A percentile compares a stretch with the other conserved stretches of the same genome.
These are phyloP conservation scores for Drosophila nr. perissopoda DNA, from an alignment of 2,888 invertebrate genomes.

Conservation along the genomic window DNA sequence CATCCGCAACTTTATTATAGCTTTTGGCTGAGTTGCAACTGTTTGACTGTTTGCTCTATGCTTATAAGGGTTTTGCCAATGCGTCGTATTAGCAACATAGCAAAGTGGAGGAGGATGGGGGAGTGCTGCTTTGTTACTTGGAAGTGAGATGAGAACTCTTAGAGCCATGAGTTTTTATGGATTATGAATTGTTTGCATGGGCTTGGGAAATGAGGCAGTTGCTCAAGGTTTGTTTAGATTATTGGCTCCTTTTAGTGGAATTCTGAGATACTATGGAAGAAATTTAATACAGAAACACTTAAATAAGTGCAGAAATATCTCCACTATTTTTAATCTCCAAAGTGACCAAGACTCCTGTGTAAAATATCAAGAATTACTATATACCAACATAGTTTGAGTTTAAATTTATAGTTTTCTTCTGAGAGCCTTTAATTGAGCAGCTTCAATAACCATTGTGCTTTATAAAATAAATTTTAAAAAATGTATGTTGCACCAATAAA, in stretches of 20 bases:
- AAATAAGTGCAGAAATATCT: neutral
- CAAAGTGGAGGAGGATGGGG: constrained; percentile 1
- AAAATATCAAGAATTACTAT: neutral
- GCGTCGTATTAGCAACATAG: constrained; percentile 68
- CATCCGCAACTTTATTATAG: constrained; percentile 80
- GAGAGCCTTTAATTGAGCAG: neutral
- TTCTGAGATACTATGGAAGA: neutral
- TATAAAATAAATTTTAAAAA: too few species aligned
- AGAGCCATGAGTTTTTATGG: constrained; percentile 47
- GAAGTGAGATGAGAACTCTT: constrained; percentile 34
- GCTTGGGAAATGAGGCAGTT: constrained; percentile 63
- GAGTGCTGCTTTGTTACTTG: constrained; percentile 4
- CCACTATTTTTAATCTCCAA: neutral
- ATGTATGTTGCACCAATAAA: too few species aligned
- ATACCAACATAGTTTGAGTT: neutral
- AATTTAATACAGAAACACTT: neutral
- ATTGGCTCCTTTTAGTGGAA: constrained; percentile 49
- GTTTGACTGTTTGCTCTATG: constrained; percentile 76
- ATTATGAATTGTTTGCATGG: constrained; percentile 57
- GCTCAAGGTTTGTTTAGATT: constrained; percentile 46
- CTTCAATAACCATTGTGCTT: neutral
- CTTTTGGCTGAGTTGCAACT: constrained; percentile 79
- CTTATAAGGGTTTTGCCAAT: constrained; percentile 75
- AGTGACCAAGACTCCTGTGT: neutral
- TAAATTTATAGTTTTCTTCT: too few species aligned